phyloP scores from a whole-genome alignment of 2,113 vertebrate species.

The Paramormyrops kingsleyae region DNA sequence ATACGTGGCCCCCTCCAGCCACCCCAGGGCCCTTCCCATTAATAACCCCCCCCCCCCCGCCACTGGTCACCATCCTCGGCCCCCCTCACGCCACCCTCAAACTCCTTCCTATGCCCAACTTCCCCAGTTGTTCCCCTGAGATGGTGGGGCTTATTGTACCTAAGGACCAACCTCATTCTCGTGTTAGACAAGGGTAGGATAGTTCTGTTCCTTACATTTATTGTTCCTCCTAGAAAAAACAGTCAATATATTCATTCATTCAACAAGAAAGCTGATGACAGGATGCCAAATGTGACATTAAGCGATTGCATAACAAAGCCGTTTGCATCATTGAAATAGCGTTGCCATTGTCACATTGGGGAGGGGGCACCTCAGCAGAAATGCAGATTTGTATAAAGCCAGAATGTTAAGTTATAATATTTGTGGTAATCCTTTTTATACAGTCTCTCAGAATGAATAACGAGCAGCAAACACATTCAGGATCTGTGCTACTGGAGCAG shows the following conservation, averaged over 20 bases:
- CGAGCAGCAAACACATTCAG: not conserved
- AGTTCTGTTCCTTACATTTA: not conserved
- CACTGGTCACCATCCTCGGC: not conserved
- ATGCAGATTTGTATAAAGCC: conserved; percentile 34
- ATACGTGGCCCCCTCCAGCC: not conserved
- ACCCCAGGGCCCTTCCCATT: not conserved
- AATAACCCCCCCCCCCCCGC: not conserved
- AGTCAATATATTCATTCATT: not conserved
- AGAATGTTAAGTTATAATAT: conserved; percentile 38
- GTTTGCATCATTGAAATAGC: conserved; percentile 44
- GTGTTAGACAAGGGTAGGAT: not conserved
- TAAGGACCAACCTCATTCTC: not conserved
- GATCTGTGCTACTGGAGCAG: too few species aligned
- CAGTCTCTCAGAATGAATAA: conserved; percentile 20
- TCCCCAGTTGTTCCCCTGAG: not conserved
- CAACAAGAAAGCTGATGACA: not conserved
- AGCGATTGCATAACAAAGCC: conserved; percentile 37
- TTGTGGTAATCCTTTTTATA: conserved; percentile 31
- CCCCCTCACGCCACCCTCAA: not conserved
- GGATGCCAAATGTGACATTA: conserved; percentile 8
- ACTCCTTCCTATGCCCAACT: not conserved
- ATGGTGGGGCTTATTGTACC: not conserved
- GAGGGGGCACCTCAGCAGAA: conserved; percentile 19
- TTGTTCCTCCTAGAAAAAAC: not conserved
- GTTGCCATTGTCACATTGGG: conserved; percentile 26